Evolutionary conservation across 2,113 vertebrate genomes (phyloP).

Genomic region (Oxygymnocypris stewartii): DNA sequence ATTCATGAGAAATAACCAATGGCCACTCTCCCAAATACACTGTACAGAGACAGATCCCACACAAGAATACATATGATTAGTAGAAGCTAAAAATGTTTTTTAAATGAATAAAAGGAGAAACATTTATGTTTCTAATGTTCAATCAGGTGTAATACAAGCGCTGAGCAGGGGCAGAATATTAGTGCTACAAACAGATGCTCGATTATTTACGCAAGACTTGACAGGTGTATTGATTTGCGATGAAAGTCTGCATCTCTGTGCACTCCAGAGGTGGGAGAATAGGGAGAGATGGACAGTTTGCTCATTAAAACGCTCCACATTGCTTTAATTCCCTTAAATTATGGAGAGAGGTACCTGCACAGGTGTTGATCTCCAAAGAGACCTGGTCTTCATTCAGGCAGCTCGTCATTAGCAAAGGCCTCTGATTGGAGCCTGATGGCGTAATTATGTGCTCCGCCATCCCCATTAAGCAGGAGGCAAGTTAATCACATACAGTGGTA

Average conservation of each 20-base stretch:
- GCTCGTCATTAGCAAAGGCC: slow-evolving; percentile 33
- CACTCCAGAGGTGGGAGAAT: slow-evolving; percentile 3
- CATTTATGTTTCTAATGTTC: neutral
- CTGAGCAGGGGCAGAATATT: slow-evolving; percentile 24
- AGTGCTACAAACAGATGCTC: slow-evolving; percentile 36
- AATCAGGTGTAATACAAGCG: neutral
- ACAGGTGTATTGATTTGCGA: slow-evolving; percentile 39
- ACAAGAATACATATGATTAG: neutral
- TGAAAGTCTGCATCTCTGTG: slow-evolving; percentile 23
- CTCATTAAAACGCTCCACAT: slow-evolving; percentile 35
- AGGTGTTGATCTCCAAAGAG: slow-evolving; percentile 45
- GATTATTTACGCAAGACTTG: slow-evolving; percentile 46
- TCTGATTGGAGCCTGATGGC: slow-evolving; percentile 42
- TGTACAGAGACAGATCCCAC: neutral
- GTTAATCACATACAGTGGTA: neutral
- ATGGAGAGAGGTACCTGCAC: slow-evolving; percentile 26
- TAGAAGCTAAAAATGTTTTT: neutral
- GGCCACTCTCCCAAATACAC: neutral
- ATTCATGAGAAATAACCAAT: neutral
- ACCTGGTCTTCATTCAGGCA: slow-evolving; percentile 30
- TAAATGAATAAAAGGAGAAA: neutral
- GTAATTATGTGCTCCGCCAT: slow-evolving; percentile 27
- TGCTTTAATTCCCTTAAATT: slow-evolving; percentile 9
- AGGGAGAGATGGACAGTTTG: neutral
- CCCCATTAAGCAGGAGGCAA: slow-evolving; percentile 2